Base-by-base conservation (phyloP, 1,140 invertebrate genomes). In the Mylabris phalerata region DNA sequence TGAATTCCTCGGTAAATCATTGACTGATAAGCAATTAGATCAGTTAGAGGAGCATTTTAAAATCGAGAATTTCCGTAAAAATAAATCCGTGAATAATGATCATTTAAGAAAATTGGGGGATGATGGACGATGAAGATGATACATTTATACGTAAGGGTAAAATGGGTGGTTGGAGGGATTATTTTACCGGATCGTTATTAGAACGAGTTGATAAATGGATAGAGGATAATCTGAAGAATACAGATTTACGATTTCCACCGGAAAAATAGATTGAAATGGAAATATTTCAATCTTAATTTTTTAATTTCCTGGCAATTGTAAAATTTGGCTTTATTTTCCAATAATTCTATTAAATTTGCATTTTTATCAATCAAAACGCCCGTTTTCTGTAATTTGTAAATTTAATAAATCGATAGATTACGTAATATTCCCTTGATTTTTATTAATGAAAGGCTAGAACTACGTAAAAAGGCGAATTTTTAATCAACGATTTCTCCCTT, bases 51-150 rank as follows among this genome's bases (percentile, higher is more conserved):
- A 84, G 27, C 83, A 90, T 66, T 77, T 89, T 13, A 80, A 81
- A 63, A 87, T 93, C 62, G 76, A 84, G n/a, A 85, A 81, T 63
- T 90, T 91, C 71, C 85, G 84, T 55, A 78, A 81, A 3, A 91
- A 90, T 75, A 76, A 55, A 42, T 82, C 83, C n/a, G 80, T 88
- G 0, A 88, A 88, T 71, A 80, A 74, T 54, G 77, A 83, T 42
- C 76, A 83, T 52, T 78, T 87, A 62, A 80, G 76, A 54, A 79
- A 82, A 10, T 78, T 81, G 6, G 77, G 77, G 77, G 2, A 67
- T 83, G 3, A 68, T 77, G 39, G 32, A 61, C 24, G 63, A 74
- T 5, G 77, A 75, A 1, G 75, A 80, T 55, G 74, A 78, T 40
- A 70, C 64, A 3, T 88, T 87, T 68, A 78, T 89, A 1, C 76